phyloP scores from a whole-genome alignment of 2,113 vertebrate species.

The Chaenogobius annularis region DNA sequence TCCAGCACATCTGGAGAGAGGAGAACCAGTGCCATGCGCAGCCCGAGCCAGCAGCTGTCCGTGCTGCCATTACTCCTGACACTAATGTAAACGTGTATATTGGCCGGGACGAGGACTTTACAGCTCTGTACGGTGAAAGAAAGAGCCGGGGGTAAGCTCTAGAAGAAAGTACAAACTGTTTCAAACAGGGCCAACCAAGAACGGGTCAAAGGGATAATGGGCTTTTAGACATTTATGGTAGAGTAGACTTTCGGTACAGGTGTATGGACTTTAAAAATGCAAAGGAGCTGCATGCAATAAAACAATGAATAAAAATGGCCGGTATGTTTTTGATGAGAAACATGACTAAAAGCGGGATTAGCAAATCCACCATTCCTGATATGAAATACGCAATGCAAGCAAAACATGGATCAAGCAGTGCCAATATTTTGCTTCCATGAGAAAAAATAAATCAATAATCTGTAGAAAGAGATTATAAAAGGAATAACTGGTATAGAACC shows the following conservation, averaged over 20 bases:
- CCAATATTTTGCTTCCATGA: no score
- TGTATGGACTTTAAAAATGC: no score
- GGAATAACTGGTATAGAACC: no score
- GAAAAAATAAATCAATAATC: no score
- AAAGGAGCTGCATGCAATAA: no score
- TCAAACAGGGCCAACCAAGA: background rate
- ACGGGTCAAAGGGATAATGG: background rate
- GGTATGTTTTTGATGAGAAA: no score
- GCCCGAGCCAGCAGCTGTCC: conserved; percentile 42
- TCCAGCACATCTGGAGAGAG: conserved; percentile 59
- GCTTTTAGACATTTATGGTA: background rate
- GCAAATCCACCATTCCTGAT: no score
- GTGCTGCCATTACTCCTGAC: conserved; percentile 37
- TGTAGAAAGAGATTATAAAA: no score
- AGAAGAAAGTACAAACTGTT: background rate
- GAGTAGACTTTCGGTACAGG: background rate
- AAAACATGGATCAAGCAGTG: no score
- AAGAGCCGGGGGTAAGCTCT: background rate
- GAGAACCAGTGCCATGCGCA: conserved; percentile 34
- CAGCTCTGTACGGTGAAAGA: conserved; percentile 7
- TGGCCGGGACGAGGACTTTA: conserved; percentile 31
- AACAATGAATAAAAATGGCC: no score
- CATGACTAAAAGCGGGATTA: no score
- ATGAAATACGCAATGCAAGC: no score
- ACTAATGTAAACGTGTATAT: conserved; percentile 39